Evolutionary conservation across 2,888 invertebrate genomes (phyloP).

Genomic region (Tortricodes alternella): DNA sequence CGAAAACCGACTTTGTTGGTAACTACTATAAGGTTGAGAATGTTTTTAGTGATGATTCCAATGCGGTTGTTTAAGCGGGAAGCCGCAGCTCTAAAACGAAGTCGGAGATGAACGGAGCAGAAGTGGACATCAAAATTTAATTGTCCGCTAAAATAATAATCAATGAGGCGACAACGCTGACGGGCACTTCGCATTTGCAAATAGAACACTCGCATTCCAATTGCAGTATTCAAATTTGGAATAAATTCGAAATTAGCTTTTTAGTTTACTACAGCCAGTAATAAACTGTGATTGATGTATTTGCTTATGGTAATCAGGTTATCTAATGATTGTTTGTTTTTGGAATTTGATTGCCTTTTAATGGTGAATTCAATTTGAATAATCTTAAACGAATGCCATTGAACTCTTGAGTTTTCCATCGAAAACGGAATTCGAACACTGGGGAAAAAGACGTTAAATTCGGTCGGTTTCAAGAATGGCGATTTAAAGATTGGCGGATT

Average conservation of each 20-base stretch:
- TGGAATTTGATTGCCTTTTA: constrained; percentile 12
- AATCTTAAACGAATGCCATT: neutral
- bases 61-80: constrained; percentile 25
- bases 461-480: neutral
- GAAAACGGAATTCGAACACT: neutral
- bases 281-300: constrained; percentile 53
- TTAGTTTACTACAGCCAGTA: constrained; percentile 39
- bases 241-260: constrained; percentile 38
- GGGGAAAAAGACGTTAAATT: neutral
- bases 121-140: constrained; percentile 81
- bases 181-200: constrained; percentile 53
- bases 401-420: neutral
- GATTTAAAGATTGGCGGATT: constrained; percentile 9
- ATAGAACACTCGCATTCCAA: constrained; percentile 51
- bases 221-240: constrained; percentile 10
- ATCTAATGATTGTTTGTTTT: constrained; percentile 12
- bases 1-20: constrained; percentile 48
- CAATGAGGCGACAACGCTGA: constrained; percentile 75
- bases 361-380: constrained; percentile 5
- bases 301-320: constrained; percentile 13
- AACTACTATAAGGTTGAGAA: constrained; percentile 43
- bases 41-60: constrained; percentile 36
- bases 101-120: constrained; percentile 77
- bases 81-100: constrained; percentile 52
- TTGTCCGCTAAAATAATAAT: constrained; percentile 82